Conservation (phyloP, 2,113 vertebrate species). For the Neoarius graeffei region DNA sequence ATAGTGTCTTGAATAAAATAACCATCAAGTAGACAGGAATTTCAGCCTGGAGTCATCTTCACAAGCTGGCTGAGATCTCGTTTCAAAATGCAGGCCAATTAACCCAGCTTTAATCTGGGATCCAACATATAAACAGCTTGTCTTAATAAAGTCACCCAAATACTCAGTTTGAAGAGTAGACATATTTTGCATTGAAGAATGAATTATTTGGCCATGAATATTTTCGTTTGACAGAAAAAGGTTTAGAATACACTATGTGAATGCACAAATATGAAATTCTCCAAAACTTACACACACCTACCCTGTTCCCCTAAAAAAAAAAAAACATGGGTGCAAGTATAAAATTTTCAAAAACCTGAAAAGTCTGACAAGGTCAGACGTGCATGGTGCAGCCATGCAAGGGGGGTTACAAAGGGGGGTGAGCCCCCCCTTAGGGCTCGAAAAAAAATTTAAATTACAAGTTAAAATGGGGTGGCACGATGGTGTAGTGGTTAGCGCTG, state of each 20-base stretch:
- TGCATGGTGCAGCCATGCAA: too few species aligned
- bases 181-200: background rate
- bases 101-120: conserved; percentile 2
- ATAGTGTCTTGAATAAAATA: background rate
- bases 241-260: background rate
- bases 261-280: background rate
- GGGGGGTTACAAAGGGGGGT: too few species aligned
- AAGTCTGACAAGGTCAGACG: too few species aligned
- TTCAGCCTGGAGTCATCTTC: background rate
- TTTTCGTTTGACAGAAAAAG: background rate
- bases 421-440: too few species aligned
- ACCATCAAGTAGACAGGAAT: background rate
- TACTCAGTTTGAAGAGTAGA: background rate
- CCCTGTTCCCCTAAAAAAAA: background rate
- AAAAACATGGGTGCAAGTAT: too few species aligned
- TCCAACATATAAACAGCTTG: background rate
- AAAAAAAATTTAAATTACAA: too few species aligned
- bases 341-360: too few species aligned
- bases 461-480: too few species aligned
- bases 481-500: too few species aligned
- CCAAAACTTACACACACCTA: background rate
- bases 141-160: background rate
- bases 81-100: conserved; percentile 8
- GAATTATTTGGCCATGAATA: background rate
- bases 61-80: background rate